Conservation (phyloP, 2,113 vertebrate species). For the Rostratula benghalensis region DNA sequence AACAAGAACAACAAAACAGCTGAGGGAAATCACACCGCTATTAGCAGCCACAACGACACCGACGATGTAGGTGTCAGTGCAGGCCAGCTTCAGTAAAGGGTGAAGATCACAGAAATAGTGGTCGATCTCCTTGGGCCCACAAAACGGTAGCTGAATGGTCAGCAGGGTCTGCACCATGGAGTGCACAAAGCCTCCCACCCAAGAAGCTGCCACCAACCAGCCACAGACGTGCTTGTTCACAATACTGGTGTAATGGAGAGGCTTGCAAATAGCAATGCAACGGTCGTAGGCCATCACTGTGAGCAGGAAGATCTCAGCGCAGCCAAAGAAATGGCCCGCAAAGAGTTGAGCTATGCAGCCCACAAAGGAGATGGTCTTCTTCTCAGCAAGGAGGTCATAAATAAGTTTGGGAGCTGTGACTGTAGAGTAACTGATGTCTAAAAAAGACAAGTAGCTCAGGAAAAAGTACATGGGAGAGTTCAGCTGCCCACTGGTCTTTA, state of each 20-base stretch:
- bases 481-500: conserved; percentile 24
- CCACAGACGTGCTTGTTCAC: neutral
- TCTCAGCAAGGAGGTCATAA: conserved; percentile 27
- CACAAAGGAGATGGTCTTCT: conserved; percentile 28
- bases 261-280: conserved; percentile 56
- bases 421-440: conserved; percentile 61
- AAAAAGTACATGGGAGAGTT: conserved; percentile 66
- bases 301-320: conserved; percentile 64
- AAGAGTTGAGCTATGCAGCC: conserved; percentile 63
- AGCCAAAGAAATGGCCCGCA: conserved; percentile 51
- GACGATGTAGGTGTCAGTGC: neutral
- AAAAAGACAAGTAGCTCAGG: conserved; percentile 50
- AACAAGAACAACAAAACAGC: neutral
- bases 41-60: neutral
- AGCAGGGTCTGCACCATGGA: neutral
- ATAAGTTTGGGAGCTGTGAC: conserved; percentile 60
- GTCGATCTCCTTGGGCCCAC: neutral
- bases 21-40: neutral
- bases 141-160: neutral
- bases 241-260: neutral
- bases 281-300: conserved; percentile 56
- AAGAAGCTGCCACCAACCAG: neutral
- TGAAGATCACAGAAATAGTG: neutral
- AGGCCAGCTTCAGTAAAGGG: neutral
- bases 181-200: neutral